Conservation (phyloP, 2,888 invertebrate genomes). For the Ferdinandea cuprea region DNA sequence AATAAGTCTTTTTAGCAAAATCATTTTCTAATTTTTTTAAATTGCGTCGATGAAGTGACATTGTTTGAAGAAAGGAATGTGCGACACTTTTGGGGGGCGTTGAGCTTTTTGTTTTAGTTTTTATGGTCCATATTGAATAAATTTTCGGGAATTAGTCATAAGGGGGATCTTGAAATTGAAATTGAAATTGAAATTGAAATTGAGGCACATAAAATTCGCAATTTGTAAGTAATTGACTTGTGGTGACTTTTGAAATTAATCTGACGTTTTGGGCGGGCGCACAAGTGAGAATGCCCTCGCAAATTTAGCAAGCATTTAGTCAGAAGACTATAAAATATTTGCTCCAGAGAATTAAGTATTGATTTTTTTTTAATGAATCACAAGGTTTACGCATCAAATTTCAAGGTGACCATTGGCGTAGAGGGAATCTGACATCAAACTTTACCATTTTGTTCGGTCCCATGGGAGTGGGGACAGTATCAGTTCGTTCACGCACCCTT, state of each 20-base stretch:
- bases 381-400: too few species aligned
- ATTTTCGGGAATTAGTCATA: constrained; percentile 6
- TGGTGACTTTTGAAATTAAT: constrained; percentile 26
- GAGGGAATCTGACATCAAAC: too few species aligned
- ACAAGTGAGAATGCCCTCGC: not conserved
- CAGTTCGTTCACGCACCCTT: too few species aligned
- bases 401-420: too few species aligned
- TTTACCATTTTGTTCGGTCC: too few species aligned
- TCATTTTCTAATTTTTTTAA: constrained; percentile 31
- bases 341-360: not conserved
- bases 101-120: constrained; percentile 5
- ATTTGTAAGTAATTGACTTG: constrained; percentile 43
- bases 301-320: not conserved
- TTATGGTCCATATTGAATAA: not conserved
- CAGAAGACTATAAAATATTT: not conserved
- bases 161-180: constrained; percentile 19
- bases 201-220: constrained; percentile 22
- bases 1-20: constrained; percentile 25
- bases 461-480: too few species aligned
- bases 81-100: constrained; percentile 43
- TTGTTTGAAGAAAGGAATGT: constrained; percentile 22
- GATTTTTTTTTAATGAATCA: too few species aligned
- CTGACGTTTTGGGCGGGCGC: not conserved
- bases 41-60: constrained; percentile 29
- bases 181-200: too few species aligned